phyloP scores from a whole-genome alignment of 2,888 invertebrate genomes.

The Macaria notata region DNA sequence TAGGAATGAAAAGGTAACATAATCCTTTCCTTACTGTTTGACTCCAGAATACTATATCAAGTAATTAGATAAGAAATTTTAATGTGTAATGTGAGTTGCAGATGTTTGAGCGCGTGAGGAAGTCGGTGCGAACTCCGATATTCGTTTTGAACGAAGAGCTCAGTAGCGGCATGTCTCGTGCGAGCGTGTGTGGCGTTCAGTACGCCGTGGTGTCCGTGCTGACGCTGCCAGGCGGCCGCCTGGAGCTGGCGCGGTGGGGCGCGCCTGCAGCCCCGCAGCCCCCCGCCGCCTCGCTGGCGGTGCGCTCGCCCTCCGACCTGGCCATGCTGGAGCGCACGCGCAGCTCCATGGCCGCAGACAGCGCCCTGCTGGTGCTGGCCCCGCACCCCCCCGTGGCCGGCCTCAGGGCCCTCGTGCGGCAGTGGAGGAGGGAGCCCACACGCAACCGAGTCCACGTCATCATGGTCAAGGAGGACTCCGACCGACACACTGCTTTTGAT shows the following conservation, averaged over 20 bases:
- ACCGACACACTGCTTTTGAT: slow-evolving; percentile 8
- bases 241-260: slow-evolving; percentile 37
- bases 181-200: no score
- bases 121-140: not conserved
- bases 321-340: slow-evolving; percentile 25
- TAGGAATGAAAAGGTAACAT: slow-evolving; percentile 29
- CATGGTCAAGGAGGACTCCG: slow-evolving; percentile 22
- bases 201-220: no score
- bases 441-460: slow-evolving; percentile 32
- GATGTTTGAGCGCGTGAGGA: not conserved
- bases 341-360: slow-evolving; percentile 20
- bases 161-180: no score
- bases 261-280: slow-evolving; percentile 1
- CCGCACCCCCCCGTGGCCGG: slow-evolving; percentile 32
- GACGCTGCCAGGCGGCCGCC: slow-evolving; percentile 6
- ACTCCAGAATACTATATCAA: not conserved
- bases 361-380: slow-evolving; percentile 33
- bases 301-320: slow-evolving; percentile 29
- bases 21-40: slow-evolving; percentile 7
- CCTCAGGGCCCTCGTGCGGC: slow-evolving; percentile 32
- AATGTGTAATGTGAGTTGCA: slow-evolving; percentile 13
- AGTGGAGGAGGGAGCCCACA: slow-evolving; percentile 33
- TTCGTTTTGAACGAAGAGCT: slow-evolving; percentile 11
- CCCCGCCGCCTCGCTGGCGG: slow-evolving; percentile 21
- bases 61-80: not conserved